Conservation (phyloP, 2,113 vertebrate genomes). For the Upupa epops region DNA sequence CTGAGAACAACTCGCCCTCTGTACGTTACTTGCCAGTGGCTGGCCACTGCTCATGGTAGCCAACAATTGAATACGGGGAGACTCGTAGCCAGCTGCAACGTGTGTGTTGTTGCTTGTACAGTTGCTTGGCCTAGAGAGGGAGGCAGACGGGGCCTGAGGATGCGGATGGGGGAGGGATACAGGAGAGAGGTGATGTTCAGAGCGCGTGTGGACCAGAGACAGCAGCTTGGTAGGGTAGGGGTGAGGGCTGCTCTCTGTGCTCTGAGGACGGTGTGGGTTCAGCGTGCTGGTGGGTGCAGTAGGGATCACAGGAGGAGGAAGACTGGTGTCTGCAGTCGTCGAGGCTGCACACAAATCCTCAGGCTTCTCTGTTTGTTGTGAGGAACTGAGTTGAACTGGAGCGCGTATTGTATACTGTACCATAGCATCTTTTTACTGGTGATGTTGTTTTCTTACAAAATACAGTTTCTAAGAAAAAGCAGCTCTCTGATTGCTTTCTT, state of each 20-base stretch:
- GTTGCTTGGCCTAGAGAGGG: constrained; percentile 16
- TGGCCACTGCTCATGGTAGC: constrained; percentile 52
- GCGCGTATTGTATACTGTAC: constrained; percentile 76
- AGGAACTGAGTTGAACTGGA: constrained; percentile 46
- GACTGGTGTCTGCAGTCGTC: not conserved
- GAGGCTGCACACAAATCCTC: constrained; percentile 50
- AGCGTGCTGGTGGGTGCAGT: not conserved
- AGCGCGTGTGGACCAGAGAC: not conserved
- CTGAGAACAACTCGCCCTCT: constrained; percentile 38
- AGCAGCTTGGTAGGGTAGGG: not conserved
- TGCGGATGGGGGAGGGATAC: not conserved
- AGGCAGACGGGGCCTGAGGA: not conserved
- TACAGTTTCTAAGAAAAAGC: constrained; percentile 73
- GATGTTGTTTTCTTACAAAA: constrained; percentile 74
- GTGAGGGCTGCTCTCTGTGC: not conserved
- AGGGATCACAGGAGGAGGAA: not conserved
- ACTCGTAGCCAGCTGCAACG: not conserved
- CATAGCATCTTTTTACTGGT: constrained; percentile 72
- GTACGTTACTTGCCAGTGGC: constrained; percentile 36
- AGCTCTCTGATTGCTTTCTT: not conserved
- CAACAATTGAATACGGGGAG: not conserved
- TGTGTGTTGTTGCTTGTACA: not conserved
- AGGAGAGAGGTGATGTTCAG: not conserved
- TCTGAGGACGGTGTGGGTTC: not conserved
- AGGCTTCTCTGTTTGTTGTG: constrained; percentile 50